A percentile compares a stretch with the other conserved stretches of the same genome.
Conservation (phyloP, 2,797 vertebrate species). For the Sebastes paucispinis region DNA sequence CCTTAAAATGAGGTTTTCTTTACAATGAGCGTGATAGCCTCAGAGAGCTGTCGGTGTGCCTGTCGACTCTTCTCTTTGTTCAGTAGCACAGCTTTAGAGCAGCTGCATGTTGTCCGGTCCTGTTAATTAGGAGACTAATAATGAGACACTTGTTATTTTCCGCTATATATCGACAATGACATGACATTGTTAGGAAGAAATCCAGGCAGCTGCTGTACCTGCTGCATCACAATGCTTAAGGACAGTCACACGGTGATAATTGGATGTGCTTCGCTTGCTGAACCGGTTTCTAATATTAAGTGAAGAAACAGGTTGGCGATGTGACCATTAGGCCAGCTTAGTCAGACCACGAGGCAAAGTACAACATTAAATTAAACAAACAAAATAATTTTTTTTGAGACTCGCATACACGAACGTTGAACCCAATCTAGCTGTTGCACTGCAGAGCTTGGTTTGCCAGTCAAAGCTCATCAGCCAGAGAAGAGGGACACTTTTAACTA, state of each 20-base stretch:
- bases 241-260: slow-evolving; percentile 8
- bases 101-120: not conserved
- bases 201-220: not conserved
- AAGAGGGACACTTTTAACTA: not conserved
- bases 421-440: not conserved
- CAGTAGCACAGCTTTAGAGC: not conserved
- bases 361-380: not conserved
- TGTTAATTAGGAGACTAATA: slow-evolving; percentile 18
- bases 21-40: not conserved
- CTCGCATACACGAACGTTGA: not conserved
- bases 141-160: slow-evolving; percentile 5
- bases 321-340: not conserved
- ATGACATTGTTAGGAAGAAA: not conserved
- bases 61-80: not conserved
- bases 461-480: not conserved
- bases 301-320: not conserved
- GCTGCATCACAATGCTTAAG: not conserved
- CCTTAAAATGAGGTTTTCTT: not conserved
- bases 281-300: not conserved
- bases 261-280: not conserved
- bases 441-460: not conserved
- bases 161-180: not conserved
- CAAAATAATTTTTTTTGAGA: not conserved
- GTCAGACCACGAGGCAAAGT: not conserved
- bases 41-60: not conserved